A percentile compares a stretch with the other conserved stretches of the same genome.
Evolutionary conservation across 2,113 vertebrate genomes (phyloP).

Genomic region (Myiozetetes cayanensis): DNA sequence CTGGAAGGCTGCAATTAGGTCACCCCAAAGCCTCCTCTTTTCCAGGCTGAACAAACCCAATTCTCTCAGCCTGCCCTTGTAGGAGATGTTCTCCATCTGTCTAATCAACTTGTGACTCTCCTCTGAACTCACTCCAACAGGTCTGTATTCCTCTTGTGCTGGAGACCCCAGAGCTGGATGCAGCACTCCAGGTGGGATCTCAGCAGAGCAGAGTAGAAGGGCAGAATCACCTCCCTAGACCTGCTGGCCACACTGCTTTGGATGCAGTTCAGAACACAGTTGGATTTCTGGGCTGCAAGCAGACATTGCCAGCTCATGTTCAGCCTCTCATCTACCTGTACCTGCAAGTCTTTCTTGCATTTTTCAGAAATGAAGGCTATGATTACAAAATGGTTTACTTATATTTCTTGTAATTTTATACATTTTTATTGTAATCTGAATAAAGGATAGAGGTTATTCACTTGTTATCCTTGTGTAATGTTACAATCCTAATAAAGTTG

Average conservation of each 20-base stretch:
- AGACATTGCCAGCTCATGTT: background rate
- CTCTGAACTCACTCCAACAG: fast-evolving
- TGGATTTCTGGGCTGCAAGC: background rate
- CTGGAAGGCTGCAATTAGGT: background rate
- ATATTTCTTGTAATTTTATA: background rate
- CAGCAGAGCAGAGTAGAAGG: background rate
- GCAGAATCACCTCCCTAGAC: background rate
- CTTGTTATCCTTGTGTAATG: background rate
- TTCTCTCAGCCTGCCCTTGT: background rate
- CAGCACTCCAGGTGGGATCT: background rate
- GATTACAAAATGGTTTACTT: background rate
- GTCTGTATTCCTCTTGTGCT: background rate
- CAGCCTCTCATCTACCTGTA: background rate
- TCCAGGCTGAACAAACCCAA: fast-evolving
- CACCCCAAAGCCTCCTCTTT: background rate
- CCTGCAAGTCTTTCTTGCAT: background rate
- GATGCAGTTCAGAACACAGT: background rate
- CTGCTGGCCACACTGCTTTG: background rate
- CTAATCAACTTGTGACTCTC: fast-evolving
- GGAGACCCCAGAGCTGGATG: background rate
- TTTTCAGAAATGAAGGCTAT: background rate
- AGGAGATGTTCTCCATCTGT: too few species aligned
- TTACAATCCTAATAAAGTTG: background rate
- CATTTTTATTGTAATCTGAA: background rate
- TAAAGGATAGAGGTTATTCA: background rate